phyloP scores from a whole-genome alignment of 2,113 vertebrate species.

The Phalacrocorax carbo region DNA sequence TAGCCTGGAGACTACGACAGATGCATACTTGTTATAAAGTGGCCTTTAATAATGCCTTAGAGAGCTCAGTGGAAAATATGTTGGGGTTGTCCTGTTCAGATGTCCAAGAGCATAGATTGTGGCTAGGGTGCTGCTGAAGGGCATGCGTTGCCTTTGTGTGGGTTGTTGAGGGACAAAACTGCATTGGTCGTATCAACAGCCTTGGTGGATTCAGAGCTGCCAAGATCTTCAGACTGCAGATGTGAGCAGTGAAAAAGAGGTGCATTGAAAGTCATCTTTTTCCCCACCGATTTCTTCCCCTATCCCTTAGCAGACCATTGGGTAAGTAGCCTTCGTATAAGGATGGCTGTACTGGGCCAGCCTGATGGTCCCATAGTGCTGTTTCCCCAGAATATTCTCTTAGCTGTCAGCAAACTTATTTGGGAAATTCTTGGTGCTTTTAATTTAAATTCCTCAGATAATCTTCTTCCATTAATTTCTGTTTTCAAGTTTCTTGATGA shows the following conservation, averaged over 20 bases:
- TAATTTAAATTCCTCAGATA: not conserved
- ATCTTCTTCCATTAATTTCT: not conserved
- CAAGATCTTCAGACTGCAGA: not conserved
- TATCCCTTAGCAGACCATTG: not conserved
- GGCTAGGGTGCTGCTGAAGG: not conserved
- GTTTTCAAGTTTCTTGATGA: not conserved
- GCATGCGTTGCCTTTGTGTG: fast-evolving
- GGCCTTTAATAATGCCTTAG: conserved; percentile 33
- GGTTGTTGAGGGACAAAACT: not conserved
- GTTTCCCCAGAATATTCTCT: not conserved
- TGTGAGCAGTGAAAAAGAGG: not conserved
- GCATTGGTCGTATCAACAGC: not conserved
- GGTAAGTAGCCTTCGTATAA: not conserved
- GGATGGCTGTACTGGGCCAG: not conserved
- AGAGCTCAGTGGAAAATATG: not conserved
- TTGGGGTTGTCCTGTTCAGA: not conserved
- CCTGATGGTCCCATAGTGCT: not conserved
- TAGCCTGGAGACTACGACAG: not conserved
- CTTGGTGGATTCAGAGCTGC: not conserved
- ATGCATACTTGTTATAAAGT: not conserved
- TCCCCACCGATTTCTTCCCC: not conserved
- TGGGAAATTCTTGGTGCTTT: not conserved
- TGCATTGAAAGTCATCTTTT: not conserved
- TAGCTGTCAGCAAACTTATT: not conserved
- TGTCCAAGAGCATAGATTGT: not conserved